Base-by-base conservation (phyloP, 1,140 invertebrate species). In the Zaprionus inermis region DNA sequence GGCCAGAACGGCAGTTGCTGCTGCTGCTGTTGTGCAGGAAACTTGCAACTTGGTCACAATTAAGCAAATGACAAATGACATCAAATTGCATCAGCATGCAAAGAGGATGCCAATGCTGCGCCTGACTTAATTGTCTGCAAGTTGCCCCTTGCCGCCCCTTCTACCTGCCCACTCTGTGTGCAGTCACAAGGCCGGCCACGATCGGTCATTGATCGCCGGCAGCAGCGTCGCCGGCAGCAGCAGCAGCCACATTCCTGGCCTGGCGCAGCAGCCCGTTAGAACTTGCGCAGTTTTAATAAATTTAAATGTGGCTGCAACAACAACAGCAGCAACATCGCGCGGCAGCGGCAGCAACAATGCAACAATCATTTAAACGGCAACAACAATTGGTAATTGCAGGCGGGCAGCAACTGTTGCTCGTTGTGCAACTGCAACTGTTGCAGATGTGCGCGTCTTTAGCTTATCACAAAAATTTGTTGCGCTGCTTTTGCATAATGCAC, bases 11-110 rank as follows among this genome's bases (percentile, higher is more conserved):
- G 70, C 71, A 66, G 58, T 67, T 76, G 69, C 51, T 18, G 61
- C 69, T 55, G 63, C 66, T 76, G 68, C 58, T 44, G 68, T n/a
- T 32, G 63, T 14, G 52, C 74, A 76, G 74, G 74, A 77, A 77
- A 77, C 55, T 38, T 57, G 59, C 63, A 63, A 71, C 76, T 78
- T 78, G 76, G 54, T 75, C 84, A 89, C 84, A 88, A 89, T 88
- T 88, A 90, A 89, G 80, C 84, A 88, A 89, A 88, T 88, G 81
- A 88, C 84, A 89, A 88, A 88, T 88, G 83, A 76, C 79, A 89
- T 88, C 52, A 90, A 89, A 84, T 84, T 89, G 84, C 84, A 88
- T 51, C 49, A 24, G 22, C 78, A 89, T 89, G 78, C 63, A 59
- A 78, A 80, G 76, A 72, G 70, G 69, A 69, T 60, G 57, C 55